Base-by-base conservation (phyloP, 2,888 invertebrate species). In the Drosophila cyrtoloma region DNA sequence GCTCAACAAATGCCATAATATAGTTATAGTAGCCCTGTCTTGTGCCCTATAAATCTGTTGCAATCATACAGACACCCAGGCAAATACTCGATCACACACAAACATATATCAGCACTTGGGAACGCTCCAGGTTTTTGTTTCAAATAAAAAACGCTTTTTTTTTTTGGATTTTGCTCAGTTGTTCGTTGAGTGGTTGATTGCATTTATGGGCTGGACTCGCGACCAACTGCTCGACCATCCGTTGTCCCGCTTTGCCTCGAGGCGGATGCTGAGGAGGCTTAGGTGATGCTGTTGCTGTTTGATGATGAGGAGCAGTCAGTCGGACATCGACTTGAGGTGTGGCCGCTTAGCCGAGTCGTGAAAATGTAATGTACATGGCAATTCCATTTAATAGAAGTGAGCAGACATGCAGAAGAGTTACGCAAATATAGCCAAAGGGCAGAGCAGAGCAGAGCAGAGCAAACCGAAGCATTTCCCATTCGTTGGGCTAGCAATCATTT, bases 141-240 rank as follows among this genome's bases (percentile, higher is more conserved):
- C 68, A 66, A 70, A 74, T 56, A 35, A 64, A 71, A 69, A 79
- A 75, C 62, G 57, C 52, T 53, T 57, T 69, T 67, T 65, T 69
- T 75, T 69, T 44, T 32, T 70, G 4, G 53, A 22, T 70, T 51
- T 42, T 70, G 60, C 62, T 71, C 67, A 68, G 71, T 73, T 71
- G 69, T 60, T 61, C 58, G 69, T 89, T 72, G 75, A 90, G 90
- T 90, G 87, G 90, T 90, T 90, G 90, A 87, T 87, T 86, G 82
- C 89, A 76, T 77, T 89, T 82, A 89, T 75, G 75, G 82, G 71
- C 78, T 64, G 74, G 84, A 84, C 81, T 42, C 67, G 67, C 72
- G 78, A 57, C 63, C 71, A 59, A 60, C 59, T 35, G 37, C 12
- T 22, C 63, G 22, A 22, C 30, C 42, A 47, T 32, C 53, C 22